Evolutionary conservation across 2,888 invertebrate genomes (phyloP).

Genomic region (Pammene aurita): DNA sequence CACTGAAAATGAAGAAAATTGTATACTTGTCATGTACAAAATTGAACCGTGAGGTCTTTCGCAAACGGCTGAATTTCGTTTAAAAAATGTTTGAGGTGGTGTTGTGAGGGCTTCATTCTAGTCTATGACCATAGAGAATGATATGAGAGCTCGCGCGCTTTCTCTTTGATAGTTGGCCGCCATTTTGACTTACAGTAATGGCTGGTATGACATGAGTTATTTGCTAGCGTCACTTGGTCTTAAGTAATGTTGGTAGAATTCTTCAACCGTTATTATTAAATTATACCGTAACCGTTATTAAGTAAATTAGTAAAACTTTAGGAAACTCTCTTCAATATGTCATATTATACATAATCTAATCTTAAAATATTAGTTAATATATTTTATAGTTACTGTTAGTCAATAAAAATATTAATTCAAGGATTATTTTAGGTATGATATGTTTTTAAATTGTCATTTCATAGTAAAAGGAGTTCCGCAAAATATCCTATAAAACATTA

Average conservation of each 20-base stretch:
- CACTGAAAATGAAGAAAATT: conserved; percentile 59
- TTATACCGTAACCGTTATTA: too few relatives aligned
- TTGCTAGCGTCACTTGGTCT: conserved; percentile 69
- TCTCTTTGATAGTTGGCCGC: conserved; percentile 81
- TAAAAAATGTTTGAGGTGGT: conserved; percentile 49
- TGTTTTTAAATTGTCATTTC: too few relatives aligned
- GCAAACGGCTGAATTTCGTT: conserved; percentile 50
- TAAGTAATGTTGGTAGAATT: conserved; percentile 73
- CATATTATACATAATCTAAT: too few relatives aligned
- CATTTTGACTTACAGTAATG: conserved; percentile 81
- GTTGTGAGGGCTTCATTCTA: conserved; percentile 67
- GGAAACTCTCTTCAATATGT: neutral
- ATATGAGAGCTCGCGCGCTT: conserved; percentile 78
- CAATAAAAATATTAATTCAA: too few relatives aligned
- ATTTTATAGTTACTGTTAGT: too few relatives aligned
- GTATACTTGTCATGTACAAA: conserved; percentile 41
- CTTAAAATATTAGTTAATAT: too few relatives aligned
- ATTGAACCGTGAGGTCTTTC: conserved; percentile 46
- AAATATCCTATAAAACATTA: too few relatives aligned
- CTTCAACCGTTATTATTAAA: conserved; percentile 37
- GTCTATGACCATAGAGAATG: conserved; percentile 76
- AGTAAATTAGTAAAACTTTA: neutral
- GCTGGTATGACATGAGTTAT: conserved; percentile 74
- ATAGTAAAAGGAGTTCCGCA: too few relatives aligned
- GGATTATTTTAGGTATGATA: too few relatives aligned